phyloP scores from a whole-genome alignment of 2,113 vertebrate genomes.

The Uropsilus gracilis region DNA sequence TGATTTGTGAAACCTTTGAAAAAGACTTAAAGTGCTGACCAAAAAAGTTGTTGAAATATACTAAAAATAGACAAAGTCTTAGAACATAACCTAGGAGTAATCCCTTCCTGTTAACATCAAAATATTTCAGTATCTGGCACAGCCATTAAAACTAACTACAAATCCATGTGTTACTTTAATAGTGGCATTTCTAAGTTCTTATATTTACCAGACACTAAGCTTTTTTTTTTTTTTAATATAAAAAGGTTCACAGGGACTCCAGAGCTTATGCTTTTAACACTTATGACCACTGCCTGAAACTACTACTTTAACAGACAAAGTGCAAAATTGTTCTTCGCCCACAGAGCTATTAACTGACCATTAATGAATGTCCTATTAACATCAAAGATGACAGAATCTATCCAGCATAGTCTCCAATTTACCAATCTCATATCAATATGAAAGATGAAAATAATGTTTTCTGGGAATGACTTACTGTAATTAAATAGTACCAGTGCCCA shows the following conservation, averaged over 20 bases:
- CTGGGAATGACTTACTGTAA: not conserved
- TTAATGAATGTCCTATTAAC: not conserved
- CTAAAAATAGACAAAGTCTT: not conserved
- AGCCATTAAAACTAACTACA: not conserved
- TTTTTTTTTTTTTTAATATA: slow-evolving; percentile 1
- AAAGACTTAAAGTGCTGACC: not conserved
- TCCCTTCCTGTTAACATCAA: not conserved
- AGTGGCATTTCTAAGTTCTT: not conserved
- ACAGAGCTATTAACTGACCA: not conserved
- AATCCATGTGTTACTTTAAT: not conserved
- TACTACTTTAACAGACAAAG: not conserved
- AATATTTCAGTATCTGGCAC: not conserved
- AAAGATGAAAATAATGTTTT: not conserved
- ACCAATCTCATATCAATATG: not conserved
- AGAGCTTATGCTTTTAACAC: not conserved
- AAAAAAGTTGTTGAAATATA: not conserved
- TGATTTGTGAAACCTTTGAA: not conserved
- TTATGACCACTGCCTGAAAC: not conserved
- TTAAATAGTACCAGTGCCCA: not conserved
- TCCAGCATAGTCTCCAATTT: not conserved
- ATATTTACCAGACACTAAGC: not conserved
- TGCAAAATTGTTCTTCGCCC: not conserved
- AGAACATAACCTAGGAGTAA: not conserved
- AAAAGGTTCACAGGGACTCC: not conserved
- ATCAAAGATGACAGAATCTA: not conserved